Evolutionary conservation across 1,140 invertebrate species (phyloP).

Genomic region (Cyclargus thomasi): DNA sequence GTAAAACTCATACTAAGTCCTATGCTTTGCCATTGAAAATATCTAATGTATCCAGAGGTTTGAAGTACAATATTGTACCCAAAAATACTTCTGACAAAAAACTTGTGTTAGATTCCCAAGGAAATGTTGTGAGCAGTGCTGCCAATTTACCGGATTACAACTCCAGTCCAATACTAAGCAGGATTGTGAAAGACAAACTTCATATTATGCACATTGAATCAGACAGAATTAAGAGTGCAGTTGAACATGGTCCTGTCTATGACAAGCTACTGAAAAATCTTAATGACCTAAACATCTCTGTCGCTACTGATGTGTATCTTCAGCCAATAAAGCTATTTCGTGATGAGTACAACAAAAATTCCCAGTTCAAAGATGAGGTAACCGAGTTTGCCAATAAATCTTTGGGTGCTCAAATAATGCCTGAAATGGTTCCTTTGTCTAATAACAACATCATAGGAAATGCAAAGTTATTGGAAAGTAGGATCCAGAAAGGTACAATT

Average conservation of each 20-base stretch:
- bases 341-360: constrained; percentile 73
- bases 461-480: constrained; percentile 57
- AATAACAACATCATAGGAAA: constrained; percentile 67
- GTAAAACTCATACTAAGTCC: constrained; percentile 64
- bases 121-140: constrained; percentile 70
- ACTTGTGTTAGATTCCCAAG: constrained; percentile 65
- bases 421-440: constrained; percentile 50
- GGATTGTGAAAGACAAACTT: constrained; percentile 71
- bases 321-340: constrained; percentile 74
- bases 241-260: constrained; percentile 76
- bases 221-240: constrained; percentile 75
- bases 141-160: constrained; percentile 71
- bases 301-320: constrained; percentile 73
- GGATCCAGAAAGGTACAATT: constrained; percentile 70
- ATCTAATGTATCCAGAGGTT: constrained; percentile 65
- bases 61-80: constrained; percentile 70
- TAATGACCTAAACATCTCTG: constrained; percentile 70
- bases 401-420: constrained; percentile 68
- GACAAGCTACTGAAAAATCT: constrained; percentile 75
- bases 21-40: constrained; percentile 71
- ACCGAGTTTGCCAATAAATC: constrained; percentile 72
- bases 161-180: constrained; percentile 64
- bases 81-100: constrained; percentile 73
- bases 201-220: constrained; percentile 73
- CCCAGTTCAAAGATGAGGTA: constrained; percentile 74